Conservation (phyloP, 2,113 vertebrate species). For the Pomatostomus ruficeps region DNA sequence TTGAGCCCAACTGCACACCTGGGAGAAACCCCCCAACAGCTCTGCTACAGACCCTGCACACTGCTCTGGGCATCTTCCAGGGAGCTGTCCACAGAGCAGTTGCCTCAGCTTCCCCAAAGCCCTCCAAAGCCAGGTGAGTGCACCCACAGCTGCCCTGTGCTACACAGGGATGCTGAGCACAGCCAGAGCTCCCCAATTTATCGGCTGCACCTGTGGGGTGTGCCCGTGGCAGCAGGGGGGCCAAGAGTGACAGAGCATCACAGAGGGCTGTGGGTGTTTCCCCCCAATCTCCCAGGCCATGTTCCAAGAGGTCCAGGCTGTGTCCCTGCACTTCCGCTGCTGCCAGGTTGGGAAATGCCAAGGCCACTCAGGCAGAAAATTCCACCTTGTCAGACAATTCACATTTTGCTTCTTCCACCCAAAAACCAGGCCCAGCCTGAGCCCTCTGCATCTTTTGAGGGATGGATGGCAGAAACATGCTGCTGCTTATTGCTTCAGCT, state of each 20-base stretch:
- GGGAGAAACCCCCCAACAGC: background rate
- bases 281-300: background rate
- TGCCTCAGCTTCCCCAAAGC: background rate
- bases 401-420: background rate
- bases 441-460: background rate
- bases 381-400: background rate
- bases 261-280: accelerated
- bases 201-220: accelerated
- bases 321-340: background rate
- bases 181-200: background rate
- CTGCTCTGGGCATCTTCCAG: background rate
- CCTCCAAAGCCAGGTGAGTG: background rate
- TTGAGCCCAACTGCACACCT: background rate
- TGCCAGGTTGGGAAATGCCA: background rate
- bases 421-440: background rate
- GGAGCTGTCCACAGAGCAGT: background rate
- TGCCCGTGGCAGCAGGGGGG: accelerated
- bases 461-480: background rate
- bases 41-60: accelerated
- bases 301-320: background rate
- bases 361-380: background rate
- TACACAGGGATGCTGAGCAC: background rate
- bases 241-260: background rate
- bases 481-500: background rate
- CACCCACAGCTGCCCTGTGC: background rate